A percentile compares a stretch with the other conserved stretches of the same genome.
Conservation (phyloP, 2,888 invertebrate genomes). For the Acanthococcus lagerstroemiae region DNA sequence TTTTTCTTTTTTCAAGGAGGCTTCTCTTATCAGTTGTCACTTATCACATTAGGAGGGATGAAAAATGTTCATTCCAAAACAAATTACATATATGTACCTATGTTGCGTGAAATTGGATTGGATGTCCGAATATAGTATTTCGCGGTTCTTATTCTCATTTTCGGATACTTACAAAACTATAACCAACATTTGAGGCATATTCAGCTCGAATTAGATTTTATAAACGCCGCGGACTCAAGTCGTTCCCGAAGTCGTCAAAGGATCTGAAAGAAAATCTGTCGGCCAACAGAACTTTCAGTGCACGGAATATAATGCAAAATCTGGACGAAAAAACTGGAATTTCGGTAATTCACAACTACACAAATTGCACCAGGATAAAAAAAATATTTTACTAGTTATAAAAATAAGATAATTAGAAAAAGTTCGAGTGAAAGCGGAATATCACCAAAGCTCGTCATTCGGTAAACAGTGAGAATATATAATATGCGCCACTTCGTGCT, state of each 20-base stretch:
- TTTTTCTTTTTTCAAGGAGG: no score
- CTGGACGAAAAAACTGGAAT: constrained; percentile 54
- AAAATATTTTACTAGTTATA: not conserved
- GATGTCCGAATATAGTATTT: constrained; percentile 66
- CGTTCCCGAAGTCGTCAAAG: constrained; percentile 89
- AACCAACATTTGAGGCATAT: no score
- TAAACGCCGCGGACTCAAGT: constrained; percentile 88
- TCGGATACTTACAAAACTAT: no score
- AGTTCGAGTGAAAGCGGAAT: not conserved
- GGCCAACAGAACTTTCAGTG: no score
- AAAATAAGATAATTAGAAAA: not conserved
- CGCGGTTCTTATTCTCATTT: constrained; percentile 95
- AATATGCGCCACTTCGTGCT: not conserved
- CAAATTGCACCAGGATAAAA: no score
- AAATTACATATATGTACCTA: no score
- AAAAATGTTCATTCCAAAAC: no score
- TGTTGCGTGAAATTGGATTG: no score
- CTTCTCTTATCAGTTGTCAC: no score
- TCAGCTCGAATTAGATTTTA: constrained; percentile 79
- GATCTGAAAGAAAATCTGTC: constrained; percentile 93
- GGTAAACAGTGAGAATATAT: not conserved
- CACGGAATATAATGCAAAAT: no score
- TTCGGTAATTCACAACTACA: no score
- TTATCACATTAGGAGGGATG: no score
- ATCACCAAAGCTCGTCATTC: constrained; percentile 21